A percentile compares a stretch with the other conserved stretches of the same genome.
phyloP scores from a whole-genome alignment of 2,797 vertebrate species.

The Atherinosoma microstoma region DNA sequence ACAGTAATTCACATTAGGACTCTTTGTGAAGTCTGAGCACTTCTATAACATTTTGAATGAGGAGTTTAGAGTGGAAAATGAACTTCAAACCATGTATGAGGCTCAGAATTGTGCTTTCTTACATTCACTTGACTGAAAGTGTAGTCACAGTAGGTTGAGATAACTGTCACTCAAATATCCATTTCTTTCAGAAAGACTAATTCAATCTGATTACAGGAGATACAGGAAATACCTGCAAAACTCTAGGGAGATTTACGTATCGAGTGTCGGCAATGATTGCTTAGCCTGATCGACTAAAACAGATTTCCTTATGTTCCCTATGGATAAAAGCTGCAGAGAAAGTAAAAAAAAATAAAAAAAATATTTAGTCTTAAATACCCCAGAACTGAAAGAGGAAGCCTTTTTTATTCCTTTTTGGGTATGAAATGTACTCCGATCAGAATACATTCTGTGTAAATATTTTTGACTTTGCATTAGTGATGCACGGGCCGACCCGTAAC shows the following conservation, averaged over 20 bases:
- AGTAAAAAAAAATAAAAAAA: no score
- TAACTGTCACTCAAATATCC: background rate
- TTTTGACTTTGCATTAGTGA: no score
- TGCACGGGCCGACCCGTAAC: no score
- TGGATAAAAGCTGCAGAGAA: background rate
- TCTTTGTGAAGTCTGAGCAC: background rate
- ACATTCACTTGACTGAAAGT: background rate
- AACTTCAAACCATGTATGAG: no score
- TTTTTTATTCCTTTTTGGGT: background rate
- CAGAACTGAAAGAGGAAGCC: background rate
- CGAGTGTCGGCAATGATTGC: background rate
- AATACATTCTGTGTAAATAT: no score
- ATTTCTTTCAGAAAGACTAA: background rate
- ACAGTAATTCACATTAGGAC: background rate
- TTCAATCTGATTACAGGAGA: conserved; percentile 2
- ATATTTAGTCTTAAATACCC: background rate
- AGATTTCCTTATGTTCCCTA: background rate
- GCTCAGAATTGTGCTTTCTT: background rate
- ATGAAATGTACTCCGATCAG: background rate
- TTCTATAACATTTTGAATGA: no score
- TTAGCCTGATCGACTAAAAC: background rate
- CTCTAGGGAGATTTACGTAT: background rate
- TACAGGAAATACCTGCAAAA: background rate
- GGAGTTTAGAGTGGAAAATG: no score
- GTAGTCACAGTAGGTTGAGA: background rate